Evolutionary conservation across 2,797 vertebrate species (phyloP).

Genomic region (Trematomus bernacchii): DNA sequence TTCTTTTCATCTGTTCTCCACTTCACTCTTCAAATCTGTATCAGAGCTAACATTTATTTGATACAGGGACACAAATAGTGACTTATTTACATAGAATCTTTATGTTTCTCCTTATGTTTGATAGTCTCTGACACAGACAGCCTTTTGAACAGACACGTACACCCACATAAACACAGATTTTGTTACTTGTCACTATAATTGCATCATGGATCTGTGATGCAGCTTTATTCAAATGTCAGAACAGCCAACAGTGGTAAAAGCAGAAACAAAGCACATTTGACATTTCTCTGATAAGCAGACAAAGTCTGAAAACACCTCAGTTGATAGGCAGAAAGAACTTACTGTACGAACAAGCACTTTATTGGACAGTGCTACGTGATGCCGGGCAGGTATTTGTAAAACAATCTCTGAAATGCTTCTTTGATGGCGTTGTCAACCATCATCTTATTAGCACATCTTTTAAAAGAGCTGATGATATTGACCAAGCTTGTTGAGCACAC

Average conservation of each 20-base stretch:
- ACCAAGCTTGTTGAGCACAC: neutral
- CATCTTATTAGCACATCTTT: slow-evolving; percentile 12
- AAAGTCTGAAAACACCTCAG: slow-evolving; percentile 43
- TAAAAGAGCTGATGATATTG: slow-evolving; percentile 9
- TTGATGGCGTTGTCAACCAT: slow-evolving; percentile 25
- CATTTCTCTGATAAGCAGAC: slow-evolving; percentile 30
- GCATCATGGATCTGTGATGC: slow-evolving; percentile 18
- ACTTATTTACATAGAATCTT: neutral
- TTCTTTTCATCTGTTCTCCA: neutral
- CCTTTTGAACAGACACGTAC: slow-evolving; percentile 2
- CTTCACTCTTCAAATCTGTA: neutral
- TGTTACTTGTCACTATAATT: neutral
- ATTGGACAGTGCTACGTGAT: slow-evolving; percentile 22
- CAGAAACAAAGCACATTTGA: slow-evolving; percentile 18
- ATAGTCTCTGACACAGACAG: slow-evolving; percentile 2
- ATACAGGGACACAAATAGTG: neutral
- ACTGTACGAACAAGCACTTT: slow-evolving; percentile 30
- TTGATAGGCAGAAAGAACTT: slow-evolving; percentile 36
- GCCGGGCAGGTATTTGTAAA: slow-evolving; percentile 1
- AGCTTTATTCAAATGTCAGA: slow-evolving; percentile 26
- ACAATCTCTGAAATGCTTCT: slow-evolving; percentile 22
- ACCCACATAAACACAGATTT: neutral
- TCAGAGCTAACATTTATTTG: neutral
- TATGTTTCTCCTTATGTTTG: slow-evolving; percentile 2
- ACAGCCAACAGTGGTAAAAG: slow-evolving; percentile 19